phyloP scores from a whole-genome alignment of 2,888 invertebrate species.

The Spisula solida region DNA sequence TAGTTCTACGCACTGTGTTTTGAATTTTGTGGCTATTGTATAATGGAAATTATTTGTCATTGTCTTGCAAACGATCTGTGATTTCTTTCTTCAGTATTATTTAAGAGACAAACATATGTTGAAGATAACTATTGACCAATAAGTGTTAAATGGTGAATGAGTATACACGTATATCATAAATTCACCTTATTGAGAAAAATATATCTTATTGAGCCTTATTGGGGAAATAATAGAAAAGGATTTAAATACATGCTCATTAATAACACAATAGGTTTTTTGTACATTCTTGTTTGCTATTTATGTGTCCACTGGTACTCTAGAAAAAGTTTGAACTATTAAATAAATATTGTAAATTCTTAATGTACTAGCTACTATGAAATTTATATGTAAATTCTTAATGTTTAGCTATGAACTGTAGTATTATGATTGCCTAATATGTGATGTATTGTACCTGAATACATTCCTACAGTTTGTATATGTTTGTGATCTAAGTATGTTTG shows the following conservation, averaged over 20 bases:
- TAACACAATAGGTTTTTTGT: background rate
- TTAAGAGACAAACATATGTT: too few relatives aligned
- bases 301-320: background rate
- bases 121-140: too few relatives aligned
- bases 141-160: too few relatives aligned
- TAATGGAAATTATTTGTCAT: too few relatives aligned
- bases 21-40: too few relatives aligned
- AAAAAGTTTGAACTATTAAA: background rate
- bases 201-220: too few relatives aligned
- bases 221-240: too few relatives aligned
- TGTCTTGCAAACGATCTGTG: too few relatives aligned
- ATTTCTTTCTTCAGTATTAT: too few relatives aligned
- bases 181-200: too few relatives aligned
- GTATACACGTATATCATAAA: too few relatives aligned
- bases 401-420: background rate
- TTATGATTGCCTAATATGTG: background rate
- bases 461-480: background rate
- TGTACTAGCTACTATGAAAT: background rate
- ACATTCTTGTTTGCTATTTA: background rate
- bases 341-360: background rate
- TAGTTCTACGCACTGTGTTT: too few relatives aligned
- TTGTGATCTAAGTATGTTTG: background rate
- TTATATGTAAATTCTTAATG: background rate
- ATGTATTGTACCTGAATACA: background rate
- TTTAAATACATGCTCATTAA: background rate